Percentiles rank a stretch among this genome's conserved stretches.
Evolutionary conservation across 2,888 invertebrate species (phyloP).

Genomic region (Trissolcus brochymenae): DNA sequence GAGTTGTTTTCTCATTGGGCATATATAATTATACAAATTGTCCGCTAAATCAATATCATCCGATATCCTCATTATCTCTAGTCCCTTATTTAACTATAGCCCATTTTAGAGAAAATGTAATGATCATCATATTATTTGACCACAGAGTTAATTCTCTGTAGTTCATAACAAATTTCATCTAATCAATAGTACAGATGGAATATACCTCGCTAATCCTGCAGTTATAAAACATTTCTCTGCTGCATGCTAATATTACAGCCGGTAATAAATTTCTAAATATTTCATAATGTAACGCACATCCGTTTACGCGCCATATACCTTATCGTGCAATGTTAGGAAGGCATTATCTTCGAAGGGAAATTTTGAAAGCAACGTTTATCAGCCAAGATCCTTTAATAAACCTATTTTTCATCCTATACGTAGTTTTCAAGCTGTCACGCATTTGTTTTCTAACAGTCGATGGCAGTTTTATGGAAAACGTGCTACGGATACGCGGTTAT

Average conservation of each 20-base stretch:
- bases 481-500: constrained; percentile 37
- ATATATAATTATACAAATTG: constrained; percentile 14
- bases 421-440: constrained; percentile 51
- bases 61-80: neutral
- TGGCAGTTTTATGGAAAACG: constrained; percentile 45
- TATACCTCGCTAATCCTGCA: constrained; percentile 24
- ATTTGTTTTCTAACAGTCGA: constrained; percentile 60
- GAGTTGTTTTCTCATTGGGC: constrained; percentile 1
- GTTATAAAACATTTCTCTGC: constrained; percentile 21
- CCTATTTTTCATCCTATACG: constrained; percentile 57
- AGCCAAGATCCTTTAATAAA: constrained; percentile 53
- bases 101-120: constrained; percentile 26
- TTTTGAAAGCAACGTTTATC: constrained; percentile 50
- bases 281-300: constrained; percentile 49
- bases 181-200: constrained; percentile 36
- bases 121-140: constrained; percentile 39
- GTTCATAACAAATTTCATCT: constrained; percentile 26
- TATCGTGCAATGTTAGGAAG: constrained; percentile 39
- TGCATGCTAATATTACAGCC: constrained; percentile 30
- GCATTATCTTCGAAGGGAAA: constrained; percentile 48
- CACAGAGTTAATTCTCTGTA: constrained; percentile 23
- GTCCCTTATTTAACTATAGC: constrained; percentile 11
- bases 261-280: constrained; percentile 53
- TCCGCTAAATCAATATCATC: constrained; percentile 28
- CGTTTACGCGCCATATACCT: constrained; percentile 48